phyloP scores from a whole-genome alignment of 2,113 vertebrate species.

The Paralichthys olivaceus region DNA sequence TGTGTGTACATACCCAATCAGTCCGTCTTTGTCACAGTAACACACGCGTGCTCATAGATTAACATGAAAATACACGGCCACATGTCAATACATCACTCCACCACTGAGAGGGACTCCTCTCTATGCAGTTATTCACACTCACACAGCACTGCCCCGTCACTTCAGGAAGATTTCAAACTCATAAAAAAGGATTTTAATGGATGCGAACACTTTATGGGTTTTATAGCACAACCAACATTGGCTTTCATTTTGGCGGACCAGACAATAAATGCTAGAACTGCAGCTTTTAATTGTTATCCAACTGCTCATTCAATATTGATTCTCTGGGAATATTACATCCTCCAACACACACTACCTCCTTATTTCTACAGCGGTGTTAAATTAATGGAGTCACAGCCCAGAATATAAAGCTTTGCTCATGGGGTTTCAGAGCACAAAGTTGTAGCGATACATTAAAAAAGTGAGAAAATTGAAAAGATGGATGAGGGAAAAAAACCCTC shows the following conservation, averaged over 20 bases:
- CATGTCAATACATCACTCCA: constrained; percentile 47
- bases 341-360: constrained; percentile 40
- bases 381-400: constrained; percentile 47
- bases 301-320: constrained; percentile 53
- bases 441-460: constrained; percentile 11
- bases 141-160: constrained; percentile 33
- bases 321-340: constrained; percentile 45
- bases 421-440: constrained; percentile 2
- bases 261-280: constrained; percentile 49
- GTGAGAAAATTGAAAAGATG: constrained; percentile 8
- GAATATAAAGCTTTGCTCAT: constrained; percentile 31
- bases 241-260: constrained; percentile 58
- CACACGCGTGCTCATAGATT: background rate
- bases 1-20: constrained; percentile 37
- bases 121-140: constrained; percentile 32
- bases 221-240: constrained; percentile 63
- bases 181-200: constrained; percentile 66
- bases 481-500: background rate
- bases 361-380: constrained; percentile 36
- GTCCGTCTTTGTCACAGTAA: constrained; percentile 17
- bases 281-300: constrained; percentile 61
- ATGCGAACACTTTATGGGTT: constrained; percentile 61
- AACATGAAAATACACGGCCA: constrained; percentile 32
- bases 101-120: constrained; percentile 42
- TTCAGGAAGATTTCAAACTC: constrained; percentile 53